Evolutionary conservation across 2,797 vertebrate species (phyloP).

Genomic region (Sebastes alutus): DNA sequence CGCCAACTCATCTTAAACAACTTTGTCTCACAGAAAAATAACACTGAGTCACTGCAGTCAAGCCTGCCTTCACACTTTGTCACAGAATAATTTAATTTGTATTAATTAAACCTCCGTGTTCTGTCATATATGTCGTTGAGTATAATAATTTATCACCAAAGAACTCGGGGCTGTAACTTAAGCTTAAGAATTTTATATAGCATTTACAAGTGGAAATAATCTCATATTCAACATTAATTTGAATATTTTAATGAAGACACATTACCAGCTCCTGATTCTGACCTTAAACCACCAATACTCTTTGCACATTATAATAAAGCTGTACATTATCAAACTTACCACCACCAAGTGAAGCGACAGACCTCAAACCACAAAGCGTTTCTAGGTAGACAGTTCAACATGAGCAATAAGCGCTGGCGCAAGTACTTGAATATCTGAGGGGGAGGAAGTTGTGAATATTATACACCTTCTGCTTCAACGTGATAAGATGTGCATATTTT

Average conservation of each 20-base stretch:
- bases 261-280: neutral
- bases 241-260: neutral
- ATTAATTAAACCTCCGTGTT: neutral
- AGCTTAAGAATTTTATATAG: neutral
- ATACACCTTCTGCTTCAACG: neutral
- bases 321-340: neutral
- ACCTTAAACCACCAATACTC: neutral
- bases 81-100: neutral
- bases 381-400: neutral
- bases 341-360: neutral
- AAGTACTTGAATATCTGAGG: neutral
- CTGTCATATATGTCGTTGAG: neutral
- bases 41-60: neutral
- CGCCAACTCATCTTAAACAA: neutral
- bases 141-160: neutral
- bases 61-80: neutral
- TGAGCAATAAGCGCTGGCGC: neutral
- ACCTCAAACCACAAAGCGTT: neutral
- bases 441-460: constrained; percentile 4
- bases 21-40: neutral
- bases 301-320: neutral
- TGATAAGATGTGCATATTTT: neutral
- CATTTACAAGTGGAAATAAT: neutral
- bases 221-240: neutral
- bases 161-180: neutral